Base-by-base conservation (phyloP, 2,797 vertebrate genomes). In the Crax fasciolata region DNA sequence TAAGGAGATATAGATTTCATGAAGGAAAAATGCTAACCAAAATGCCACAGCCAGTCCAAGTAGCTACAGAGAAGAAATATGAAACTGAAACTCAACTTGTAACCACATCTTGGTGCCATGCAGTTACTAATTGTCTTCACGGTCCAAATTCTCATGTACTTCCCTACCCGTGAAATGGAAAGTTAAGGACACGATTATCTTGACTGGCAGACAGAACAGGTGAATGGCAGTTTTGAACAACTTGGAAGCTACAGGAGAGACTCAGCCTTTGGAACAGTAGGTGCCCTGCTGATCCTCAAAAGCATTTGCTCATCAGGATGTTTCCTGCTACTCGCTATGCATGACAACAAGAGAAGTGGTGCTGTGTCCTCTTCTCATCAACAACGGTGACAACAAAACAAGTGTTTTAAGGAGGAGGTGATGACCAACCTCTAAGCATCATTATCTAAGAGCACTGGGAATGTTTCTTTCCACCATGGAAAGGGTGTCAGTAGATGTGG, bases 1-100 rank as follows among this genome's bases (percentile, higher is more conserved):
- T 74, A 89, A 89, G 88, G 51, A 74, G 61, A 88, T 90, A 87
- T 92, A 49, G 61, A 79, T 92, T 95, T 92, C 39, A 61, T n/a
- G 72, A 90, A 92, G 74, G 67, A 43, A 85, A 85, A 91, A 80
- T 46, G 63, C 2, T 28, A 89, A 83, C 17, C 82, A 91, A 95
- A 94, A 94, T 87, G 51, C 58, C 70, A 61, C 5, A 71, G 68
- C 57, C 67, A 62, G 71, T 84, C 63, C 84, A 93, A 74, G 75
- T 35, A 78, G 46, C 52, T 84, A 57, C 57, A 81, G 86, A 2
- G 0, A 86, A 59, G 86, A 93, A 90, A 94, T 8, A 12, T 52
- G 78, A 90, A 89, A 83, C 51, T 63, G 75, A 87, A 87, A 83
- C 38, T n/a, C 35, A 70, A 0, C 72, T 58, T 48, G 65, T 81